Conservation (phyloP, 2,888 invertebrate genomes). For the Patella depressa region DNA sequence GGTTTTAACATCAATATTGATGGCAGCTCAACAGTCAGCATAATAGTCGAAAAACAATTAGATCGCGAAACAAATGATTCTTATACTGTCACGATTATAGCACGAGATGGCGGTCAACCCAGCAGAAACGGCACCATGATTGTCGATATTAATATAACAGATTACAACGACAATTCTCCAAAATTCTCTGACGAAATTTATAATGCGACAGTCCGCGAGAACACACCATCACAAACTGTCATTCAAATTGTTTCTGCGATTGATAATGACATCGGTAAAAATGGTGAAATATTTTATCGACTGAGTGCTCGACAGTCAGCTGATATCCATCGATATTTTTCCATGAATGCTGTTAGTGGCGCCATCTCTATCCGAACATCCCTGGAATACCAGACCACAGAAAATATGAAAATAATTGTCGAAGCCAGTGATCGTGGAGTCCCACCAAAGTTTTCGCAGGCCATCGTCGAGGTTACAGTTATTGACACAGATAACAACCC, state of each 20-base stretch:
- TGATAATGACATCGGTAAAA: constrained; percentile 87
- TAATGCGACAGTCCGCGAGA: no score
- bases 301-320: constrained; percentile 52
- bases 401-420: constrained; percentile 52
- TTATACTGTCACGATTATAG: constrained; percentile 44
- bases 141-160: constrained; percentile 53
- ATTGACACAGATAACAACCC: constrained; percentile 94
- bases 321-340: constrained; percentile 47
- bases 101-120: no score
- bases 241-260: constrained; percentile 80
- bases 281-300: constrained; percentile 76
- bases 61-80: constrained; percentile 54
- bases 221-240: constrained; percentile 16
- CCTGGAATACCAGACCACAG: constrained; percentile 50
- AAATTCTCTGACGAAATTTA: no score
- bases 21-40: constrained; percentile 52
- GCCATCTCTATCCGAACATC: constrained; percentile 51
- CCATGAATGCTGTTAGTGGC: constrained; percentile 50
- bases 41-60: constrained; percentile 45
- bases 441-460: constrained; percentile 52
- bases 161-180: constrained; percentile 35
- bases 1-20: constrained; percentile 47
- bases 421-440: constrained; percentile 55
- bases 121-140: no score
- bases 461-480: constrained; percentile 72